These are phyloP conservation scores for Tragelaphus buxtoni DNA, from an alignment of 2,113 vertebrate genomes.

Conservation along the genomic window DNA sequence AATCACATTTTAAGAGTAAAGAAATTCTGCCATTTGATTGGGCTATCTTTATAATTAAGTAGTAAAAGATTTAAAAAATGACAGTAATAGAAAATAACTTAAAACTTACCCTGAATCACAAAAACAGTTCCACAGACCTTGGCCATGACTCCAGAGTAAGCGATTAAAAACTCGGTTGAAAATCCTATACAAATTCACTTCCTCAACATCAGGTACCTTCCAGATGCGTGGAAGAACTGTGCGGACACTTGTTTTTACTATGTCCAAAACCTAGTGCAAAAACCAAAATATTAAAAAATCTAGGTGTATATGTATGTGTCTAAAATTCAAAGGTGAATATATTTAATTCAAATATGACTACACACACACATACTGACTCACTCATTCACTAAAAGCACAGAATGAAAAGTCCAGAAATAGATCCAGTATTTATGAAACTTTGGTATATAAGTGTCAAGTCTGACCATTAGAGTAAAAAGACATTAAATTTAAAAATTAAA, in stretches of 20 bases:
- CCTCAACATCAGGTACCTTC: slow-evolving; percentile 92
- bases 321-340: not conserved
- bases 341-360: no score
- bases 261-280: slow-evolving; percentile 91
- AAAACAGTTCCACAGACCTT: slow-evolving; percentile 97
- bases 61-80: slow-evolving; percentile 17
- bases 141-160: slow-evolving; percentile 96
- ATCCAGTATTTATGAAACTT: not conserved
- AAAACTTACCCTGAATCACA: slow-evolving; percentile 90
- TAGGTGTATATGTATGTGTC: not conserved
- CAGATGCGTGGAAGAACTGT: slow-evolving; percentile 91
- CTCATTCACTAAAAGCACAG: not conserved
- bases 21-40: slow-evolving; percentile 8
- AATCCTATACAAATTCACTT: slow-evolving; percentile 90
- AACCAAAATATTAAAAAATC: slow-evolving; percentile 59
- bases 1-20: slow-evolving; percentile 19
- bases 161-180: slow-evolving; percentile 95
- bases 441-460: not conserved
- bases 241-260: slow-evolving; percentile 92
- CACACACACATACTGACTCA: no score
- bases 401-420: not conserved
- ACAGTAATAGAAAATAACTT: slow-evolving; percentile 19
- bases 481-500: not conserved
- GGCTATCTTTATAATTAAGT: not conserved
- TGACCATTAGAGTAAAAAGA: not conserved